These are phyloP conservation scores for Cyclopterus lumpus DNA, from an alignment of 2,797 vertebrate genomes.

Conservation along the genomic window DNA sequence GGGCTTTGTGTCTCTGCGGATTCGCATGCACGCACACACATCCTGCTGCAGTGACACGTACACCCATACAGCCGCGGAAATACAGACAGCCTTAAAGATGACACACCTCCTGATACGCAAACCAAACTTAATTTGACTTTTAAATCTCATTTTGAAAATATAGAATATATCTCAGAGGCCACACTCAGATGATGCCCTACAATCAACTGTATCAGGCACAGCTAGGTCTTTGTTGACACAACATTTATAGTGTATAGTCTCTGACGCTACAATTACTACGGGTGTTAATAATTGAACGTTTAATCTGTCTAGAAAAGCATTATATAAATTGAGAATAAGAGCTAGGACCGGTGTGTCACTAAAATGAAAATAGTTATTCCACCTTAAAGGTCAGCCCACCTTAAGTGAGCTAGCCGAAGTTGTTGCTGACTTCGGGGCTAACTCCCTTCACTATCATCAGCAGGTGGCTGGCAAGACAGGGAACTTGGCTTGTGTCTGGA, in stretches of 20 bases:
- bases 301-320: too few species aligned
- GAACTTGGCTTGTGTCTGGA: background rate
- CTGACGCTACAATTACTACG: background rate
- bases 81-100: background rate
- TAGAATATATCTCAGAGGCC: background rate
- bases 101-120: background rate
- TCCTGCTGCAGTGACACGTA: constrained; percentile 41
- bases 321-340: background rate
- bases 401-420: background rate
- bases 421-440: background rate
- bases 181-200: background rate
- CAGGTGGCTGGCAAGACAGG: background rate
- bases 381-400: background rate
- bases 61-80: constrained; percentile 9
- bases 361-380: background rate
- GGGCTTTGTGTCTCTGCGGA: constrained; percentile 59
- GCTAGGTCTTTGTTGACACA: background rate
- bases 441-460: background rate
- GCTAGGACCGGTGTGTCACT: background rate
- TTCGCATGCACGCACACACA: constrained; percentile 37
- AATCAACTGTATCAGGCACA: background rate
- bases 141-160: constrained; percentile 10
- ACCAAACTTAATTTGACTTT: constrained; percentile 16
- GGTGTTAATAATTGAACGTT: background rate
- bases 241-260: background rate